phyloP scores from a whole-genome alignment of 2,113 vertebrate genomes.

The Condylura cristata region DNA sequence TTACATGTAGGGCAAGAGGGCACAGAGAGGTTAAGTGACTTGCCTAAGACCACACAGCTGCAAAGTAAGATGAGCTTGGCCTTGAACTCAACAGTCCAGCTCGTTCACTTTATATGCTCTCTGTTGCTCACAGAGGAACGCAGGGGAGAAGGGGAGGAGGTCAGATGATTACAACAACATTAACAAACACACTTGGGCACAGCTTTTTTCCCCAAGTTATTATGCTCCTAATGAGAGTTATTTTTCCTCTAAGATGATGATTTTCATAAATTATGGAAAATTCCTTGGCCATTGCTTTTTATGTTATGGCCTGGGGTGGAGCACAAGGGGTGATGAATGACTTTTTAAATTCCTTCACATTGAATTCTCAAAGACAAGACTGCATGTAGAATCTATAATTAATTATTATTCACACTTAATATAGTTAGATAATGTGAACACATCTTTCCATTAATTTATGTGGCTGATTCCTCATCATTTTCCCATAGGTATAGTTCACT shows the following conservation, averaged over 20 bases:
- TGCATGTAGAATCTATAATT: constrained; percentile 70
- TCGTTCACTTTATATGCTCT: background rate
- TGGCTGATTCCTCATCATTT: constrained; percentile 74
- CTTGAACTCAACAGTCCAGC: background rate
- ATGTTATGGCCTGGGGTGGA: constrained; percentile 70
- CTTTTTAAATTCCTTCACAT: constrained; percentile 69
- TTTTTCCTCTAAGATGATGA: constrained; percentile 62
- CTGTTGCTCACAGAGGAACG: background rate
- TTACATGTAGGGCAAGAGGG: background rate
- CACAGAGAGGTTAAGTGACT: background rate
- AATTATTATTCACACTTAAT: constrained; percentile 83
- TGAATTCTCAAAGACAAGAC: constrained; percentile 56
- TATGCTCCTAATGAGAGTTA: constrained; percentile 44
- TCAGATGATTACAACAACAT: background rate
- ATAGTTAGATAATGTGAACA: constrained; percentile 80
- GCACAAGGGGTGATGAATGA: constrained; percentile 53
- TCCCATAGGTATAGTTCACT: constrained; percentile 78
- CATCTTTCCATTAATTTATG: constrained; percentile 79
- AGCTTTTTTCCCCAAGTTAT: constrained; percentile 8
- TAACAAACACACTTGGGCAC: background rate
- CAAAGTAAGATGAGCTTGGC: background rate
- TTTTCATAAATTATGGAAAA: constrained; percentile 77
- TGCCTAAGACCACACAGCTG: background rate
- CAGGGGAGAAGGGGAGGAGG: background rate
- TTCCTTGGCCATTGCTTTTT: constrained; percentile 63